Base-by-base conservation (phyloP, 2,888 invertebrate genomes). In the Pseudeuparius sepicola region DNA sequence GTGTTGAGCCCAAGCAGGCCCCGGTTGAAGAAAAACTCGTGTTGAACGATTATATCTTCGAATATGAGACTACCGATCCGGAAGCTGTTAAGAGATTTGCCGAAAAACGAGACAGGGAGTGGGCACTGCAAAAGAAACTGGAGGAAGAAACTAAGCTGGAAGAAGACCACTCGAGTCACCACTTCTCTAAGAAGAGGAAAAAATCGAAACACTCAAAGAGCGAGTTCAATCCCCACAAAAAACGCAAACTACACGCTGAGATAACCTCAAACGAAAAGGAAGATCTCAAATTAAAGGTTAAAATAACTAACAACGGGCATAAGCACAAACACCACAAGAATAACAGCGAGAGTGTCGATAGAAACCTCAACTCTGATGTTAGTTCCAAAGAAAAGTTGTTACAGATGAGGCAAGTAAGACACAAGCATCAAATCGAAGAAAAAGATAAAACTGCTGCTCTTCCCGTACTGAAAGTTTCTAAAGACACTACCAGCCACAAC, bases 191-290 rank as follows among this genome's bases (percentile, higher is more conserved):
- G 49, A 71, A 70, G 49, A 58, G 70, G 16, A 71, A 71, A 49
- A 71, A 71, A 57, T 61, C 51, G 33, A 71, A 71, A 48, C 71
- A 71, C 50, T 70, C 70, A 2, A 68, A 68, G 50, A 66, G 65
- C 38, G 63, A 67, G 13, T 55, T 51, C n/a, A 47, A 46, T 25
- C 44, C 52, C 16, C 55, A 59, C 17, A 71, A 71, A 43, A 43
- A 40, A 20, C 54, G 67, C 24, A 70, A 70, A 49, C 46, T 70
- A n/a, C 71, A 71, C 45, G 71, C 70, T 0, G 70, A 70, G 46
- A 71, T 71, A 29, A 61, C 63, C 3, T 54, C 57, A 3, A 59
- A 56, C 34, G 66, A 69, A 37, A 65, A 66, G 12, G 56, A 66
- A 12, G 66, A 65, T 37, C 51, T 68, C 3, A 70, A 70, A 44